Evolutionary conservation across 2,888 invertebrate genomes (phyloP).

Genomic region (Notocelia uddmanniana): DNA sequence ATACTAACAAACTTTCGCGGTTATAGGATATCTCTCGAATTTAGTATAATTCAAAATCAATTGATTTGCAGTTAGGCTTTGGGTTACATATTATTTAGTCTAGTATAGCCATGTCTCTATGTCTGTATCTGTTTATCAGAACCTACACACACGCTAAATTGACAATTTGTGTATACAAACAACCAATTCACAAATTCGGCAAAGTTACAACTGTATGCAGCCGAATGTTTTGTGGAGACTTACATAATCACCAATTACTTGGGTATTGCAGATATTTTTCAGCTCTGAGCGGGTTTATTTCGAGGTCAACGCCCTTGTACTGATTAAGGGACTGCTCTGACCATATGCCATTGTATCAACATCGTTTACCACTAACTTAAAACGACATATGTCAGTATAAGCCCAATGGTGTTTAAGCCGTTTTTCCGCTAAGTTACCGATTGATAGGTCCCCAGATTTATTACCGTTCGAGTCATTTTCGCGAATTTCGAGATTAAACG

Average conservation of each 20-base stretch:
- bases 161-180: neutral
- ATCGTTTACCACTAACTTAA: neutral
- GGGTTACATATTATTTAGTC: no score
- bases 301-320: constrained; percentile 50
- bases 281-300: constrained; percentile 49
- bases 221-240: neutral
- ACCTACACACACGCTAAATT: neutral
- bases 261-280: constrained; percentile 49
- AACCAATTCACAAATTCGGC: neutral
- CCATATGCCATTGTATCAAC: constrained; percentile 28
- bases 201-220: neutral
- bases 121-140: neutral
- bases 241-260: constrained; percentile 49
- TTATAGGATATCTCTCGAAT: no score
- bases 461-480: constrained; percentile 26
- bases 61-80: neutral
- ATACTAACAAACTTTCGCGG: no score
- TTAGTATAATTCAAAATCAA: neutral
- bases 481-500: constrained; percentile 33
- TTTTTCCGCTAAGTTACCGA: neutral
- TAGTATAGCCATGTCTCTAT: neutral
- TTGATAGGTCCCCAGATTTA: constrained; percentile 39
- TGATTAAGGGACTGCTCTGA: constrained; percentile 48
- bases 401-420: neutral
- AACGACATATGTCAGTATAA: neutral